Conservation (phyloP, 2,113 vertebrate genomes). For the Nannobrachium achirus region DNA sequence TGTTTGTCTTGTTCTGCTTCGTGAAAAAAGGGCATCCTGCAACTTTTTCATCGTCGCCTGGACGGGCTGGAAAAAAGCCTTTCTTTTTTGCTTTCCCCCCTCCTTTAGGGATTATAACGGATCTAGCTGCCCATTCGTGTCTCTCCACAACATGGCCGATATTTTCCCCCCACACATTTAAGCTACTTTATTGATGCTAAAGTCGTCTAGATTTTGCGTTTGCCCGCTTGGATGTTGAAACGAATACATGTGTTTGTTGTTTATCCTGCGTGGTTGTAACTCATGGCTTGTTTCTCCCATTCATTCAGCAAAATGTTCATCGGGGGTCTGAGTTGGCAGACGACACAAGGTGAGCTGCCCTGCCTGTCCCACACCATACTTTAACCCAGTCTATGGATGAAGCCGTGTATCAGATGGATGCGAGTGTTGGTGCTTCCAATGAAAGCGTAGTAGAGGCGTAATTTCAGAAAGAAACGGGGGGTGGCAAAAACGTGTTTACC, state of each 20-base stretch:
- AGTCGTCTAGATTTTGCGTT: neutral
- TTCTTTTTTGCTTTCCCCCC: constrained; percentile 36
- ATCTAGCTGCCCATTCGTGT: constrained; percentile 73
- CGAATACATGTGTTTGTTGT: constrained; percentile 36
- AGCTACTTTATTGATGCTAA: constrained; percentile 71
- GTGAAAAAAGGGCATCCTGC: constrained; percentile 53
- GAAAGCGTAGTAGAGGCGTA: no score
- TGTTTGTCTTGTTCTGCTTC: constrained; percentile 53
- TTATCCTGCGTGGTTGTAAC: constrained; percentile 36
- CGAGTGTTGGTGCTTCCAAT: neutral
- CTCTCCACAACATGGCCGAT: constrained; percentile 85
- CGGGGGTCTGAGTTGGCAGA: constrained; percentile 95
- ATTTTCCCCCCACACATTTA: constrained; percentile 60
- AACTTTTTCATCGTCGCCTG: constrained; percentile 73
- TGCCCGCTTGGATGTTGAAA: constrained; percentile 32
- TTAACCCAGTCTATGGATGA: constrained; percentile 61
- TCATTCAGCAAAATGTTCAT: constrained; percentile 95
- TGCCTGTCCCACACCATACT: constrained; percentile 76
- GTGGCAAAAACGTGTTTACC: no score
- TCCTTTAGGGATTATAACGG: constrained; percentile 79
- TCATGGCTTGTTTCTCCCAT: constrained; percentile 75
- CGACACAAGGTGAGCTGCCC: constrained; percentile 92
- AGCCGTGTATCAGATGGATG: constrained; percentile 1
- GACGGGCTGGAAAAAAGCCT: constrained; percentile 46
- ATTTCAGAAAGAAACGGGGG: no score